Percentiles rank a stretch among this genome's conserved stretches.
These are phyloP conservation scores for Drosophila macrothrix DNA, from an alignment of 2,888 invertebrate genomes.

Conservation along the genomic window DNA sequence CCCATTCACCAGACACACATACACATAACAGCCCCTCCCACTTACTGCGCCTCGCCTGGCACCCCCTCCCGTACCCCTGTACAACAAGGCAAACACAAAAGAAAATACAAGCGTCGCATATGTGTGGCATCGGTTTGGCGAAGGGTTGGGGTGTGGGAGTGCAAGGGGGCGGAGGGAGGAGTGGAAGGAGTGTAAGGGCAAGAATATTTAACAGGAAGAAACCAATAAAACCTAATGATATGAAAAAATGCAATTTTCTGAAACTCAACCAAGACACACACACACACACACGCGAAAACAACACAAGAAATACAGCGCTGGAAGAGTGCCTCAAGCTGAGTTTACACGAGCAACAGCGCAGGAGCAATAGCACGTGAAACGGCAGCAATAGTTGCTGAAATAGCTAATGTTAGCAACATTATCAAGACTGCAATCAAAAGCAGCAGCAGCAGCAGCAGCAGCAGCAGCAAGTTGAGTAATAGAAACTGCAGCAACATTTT, in stretches of 20 bases:
- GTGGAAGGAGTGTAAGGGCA: conserved; percentile 25
- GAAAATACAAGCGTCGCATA: conserved; percentile 46
- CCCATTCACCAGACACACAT: neutral
- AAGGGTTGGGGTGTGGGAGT: neutral
- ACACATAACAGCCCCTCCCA: neutral
- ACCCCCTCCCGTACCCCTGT: neutral
- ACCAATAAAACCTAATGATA: conserved; percentile 85
- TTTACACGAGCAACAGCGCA: conserved; percentile 51
- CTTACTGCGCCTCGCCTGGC: neutral
- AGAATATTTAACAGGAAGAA: conserved; percentile 83
- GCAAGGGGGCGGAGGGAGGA: neutral
- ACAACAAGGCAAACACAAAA: conserved; percentile 12
- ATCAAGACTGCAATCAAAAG: neutral
- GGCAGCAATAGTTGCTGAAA: neutral
- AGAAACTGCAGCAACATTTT: neutral
- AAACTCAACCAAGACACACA: conserved; percentile 62
- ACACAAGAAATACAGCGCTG: conserved; percentile 21
- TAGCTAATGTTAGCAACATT: neutral
- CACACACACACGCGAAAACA: neutral
- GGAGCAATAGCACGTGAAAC: neutral
- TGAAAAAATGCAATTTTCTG: conserved; percentile 83
- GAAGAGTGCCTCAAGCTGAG: conserved; percentile 24
- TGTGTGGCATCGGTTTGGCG: conserved; percentile 27
- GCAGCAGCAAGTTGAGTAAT: neutral
- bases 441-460: neutral